Evolutionary conservation across 1,140 invertebrate species (phyloP), one percentile per base, ranked within the genome.

Genomic region (Eufriesea mexicana): DNA sequence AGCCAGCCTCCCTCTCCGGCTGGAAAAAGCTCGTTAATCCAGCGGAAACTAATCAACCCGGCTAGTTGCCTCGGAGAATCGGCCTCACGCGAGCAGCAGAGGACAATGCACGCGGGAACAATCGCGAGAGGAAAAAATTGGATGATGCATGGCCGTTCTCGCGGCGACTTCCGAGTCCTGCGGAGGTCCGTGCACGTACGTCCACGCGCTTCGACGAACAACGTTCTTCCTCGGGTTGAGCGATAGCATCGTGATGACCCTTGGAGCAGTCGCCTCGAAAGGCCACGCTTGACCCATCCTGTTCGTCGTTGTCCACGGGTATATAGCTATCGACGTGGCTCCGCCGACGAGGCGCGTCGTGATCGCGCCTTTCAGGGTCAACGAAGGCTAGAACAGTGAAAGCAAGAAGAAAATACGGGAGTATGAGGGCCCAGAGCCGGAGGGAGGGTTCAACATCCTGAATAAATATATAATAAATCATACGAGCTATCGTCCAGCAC

Each of bases 361-460:
- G 82, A 84, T 86, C 84, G 76, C 84, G 62, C 57, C 84, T 76
- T 71, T 84, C 84, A 75, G 70, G 75, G 82, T 70, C 81, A 79
- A 23, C 71, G 66, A 64, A 57, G 71, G 76, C n/a, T 73, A 64
- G 78, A 80, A 80, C 78, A 80, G 78, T 23, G 78, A 80, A 73
- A 74, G 77, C 67, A 51, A 79, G 77, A 49, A 35, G 68, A 72
- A 45, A 28, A 12, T 12, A 42, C 62, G 47, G 70, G 18, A 12
- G 6, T 14, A 55, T n/a, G 71, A 10, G 23, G 20, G 14, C 5
- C 10, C 16, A 0, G 0, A 25, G 20, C 51, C 10, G 5, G 20
- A 6, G 14, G 25, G 49, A 55, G 55, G 59, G 72, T 81, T 81
- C 79, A 86, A 84, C 54, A 72, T 55, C 68, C 67, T 78, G 73